Percentiles rank a stretch among this genome's conserved stretches.
Evolutionary conservation across 92 coral and sea anemone genomes (phyloP).

Genomic region (Siderastrea siderea): DNA sequence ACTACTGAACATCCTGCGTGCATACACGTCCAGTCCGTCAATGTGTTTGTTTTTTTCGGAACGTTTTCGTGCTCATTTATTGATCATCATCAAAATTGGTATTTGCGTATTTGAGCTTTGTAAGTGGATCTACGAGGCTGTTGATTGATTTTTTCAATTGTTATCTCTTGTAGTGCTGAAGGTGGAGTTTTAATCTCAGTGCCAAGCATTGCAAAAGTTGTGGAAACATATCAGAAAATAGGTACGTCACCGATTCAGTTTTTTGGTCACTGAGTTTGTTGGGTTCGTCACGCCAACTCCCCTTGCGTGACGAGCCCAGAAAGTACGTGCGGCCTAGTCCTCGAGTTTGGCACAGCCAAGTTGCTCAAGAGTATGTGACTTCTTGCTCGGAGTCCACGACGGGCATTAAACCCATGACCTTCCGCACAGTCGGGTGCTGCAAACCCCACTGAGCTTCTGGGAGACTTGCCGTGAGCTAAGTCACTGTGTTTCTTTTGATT

Average conservation of each 20-base stretch:
- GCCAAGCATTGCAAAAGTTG: constrained; percentile 14
- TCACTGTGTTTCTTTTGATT: neutral
- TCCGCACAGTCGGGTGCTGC: neutral
- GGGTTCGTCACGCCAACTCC: too few relatives aligned
- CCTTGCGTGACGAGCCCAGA: too few relatives aligned
- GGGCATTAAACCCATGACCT: neutral
- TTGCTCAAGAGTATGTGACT: too few relatives aligned
- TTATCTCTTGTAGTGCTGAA: constrained; percentile 30
- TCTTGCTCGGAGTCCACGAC: too few relatives aligned
- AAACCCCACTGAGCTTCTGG: neutral
- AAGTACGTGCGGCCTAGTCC: too few relatives aligned
- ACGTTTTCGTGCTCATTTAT: too few relatives aligned
- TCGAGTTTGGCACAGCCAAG: too few relatives aligned
- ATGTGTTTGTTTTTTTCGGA: too few relatives aligned
- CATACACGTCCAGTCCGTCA: too few relatives aligned
- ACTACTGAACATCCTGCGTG: too few relatives aligned
- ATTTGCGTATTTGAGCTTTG: too few relatives aligned
- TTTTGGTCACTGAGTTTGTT: neutral
- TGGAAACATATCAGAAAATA: constrained; percentile 45
- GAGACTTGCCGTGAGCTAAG: neutral
- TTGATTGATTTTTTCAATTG: neutral
- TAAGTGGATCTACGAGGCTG: neutral
- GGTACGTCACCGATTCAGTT: constrained; percentile 19
- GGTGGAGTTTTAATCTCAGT: constrained; percentile 24
- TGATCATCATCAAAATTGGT: too few relatives aligned